Conservation (phyloP, 2,113 vertebrate species). For the Serilophus lunatus region DNA sequence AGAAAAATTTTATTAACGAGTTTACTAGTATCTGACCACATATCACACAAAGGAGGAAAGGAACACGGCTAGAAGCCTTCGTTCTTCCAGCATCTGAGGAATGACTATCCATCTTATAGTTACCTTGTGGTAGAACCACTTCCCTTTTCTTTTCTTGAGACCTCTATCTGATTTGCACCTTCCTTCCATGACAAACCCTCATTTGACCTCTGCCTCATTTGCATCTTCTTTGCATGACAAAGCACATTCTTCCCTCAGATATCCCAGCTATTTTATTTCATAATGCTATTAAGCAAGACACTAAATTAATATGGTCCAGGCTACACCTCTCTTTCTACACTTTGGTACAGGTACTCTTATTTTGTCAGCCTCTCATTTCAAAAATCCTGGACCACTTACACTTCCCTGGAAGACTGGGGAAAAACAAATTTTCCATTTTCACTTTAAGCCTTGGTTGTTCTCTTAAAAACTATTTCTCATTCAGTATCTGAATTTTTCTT, state of each 20-base stretch:
- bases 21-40: not conserved
- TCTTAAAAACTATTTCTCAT: not conserved
- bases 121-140: not conserved
- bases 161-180: rapidly evolving
- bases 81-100: not conserved
- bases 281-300: not conserved
- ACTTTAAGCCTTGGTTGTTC: not conserved
- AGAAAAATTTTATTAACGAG: conserved; percentile 24
- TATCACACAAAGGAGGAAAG: not conserved
- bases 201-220: not conserved
- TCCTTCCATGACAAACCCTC: not conserved
- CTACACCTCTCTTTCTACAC: not conserved
- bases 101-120: not conserved
- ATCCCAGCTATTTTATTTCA: not conserved
- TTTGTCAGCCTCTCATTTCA: not conserved
- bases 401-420: not conserved
- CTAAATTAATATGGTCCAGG: not conserved
- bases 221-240: not conserved
- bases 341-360: not conserved
- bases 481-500: not conserved
- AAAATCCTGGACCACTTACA: not conserved
- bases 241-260: not conserved
- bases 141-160: not conserved
- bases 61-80: not conserved
- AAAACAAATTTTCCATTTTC: not conserved